phyloP scores from a whole-genome alignment of 2,797 vertebrate genomes.

The Gobio occitaniae region DNA sequence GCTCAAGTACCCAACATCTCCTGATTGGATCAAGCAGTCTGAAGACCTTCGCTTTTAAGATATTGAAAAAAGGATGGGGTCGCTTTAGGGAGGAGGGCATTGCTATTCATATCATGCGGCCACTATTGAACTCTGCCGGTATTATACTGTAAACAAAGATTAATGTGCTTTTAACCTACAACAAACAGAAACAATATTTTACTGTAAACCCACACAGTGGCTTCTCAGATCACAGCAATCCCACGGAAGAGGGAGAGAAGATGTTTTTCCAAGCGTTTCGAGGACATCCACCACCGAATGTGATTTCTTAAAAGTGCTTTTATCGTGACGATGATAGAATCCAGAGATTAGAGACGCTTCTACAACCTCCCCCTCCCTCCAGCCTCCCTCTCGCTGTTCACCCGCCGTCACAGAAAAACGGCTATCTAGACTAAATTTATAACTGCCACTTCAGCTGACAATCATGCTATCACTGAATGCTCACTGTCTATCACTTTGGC shows the following conservation, averaged over 20 bases:
- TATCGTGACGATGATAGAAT: constrained; percentile 74
- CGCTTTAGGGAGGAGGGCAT: constrained; percentile 50
- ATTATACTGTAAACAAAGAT: constrained; percentile 75
- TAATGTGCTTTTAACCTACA: constrained; percentile 70
- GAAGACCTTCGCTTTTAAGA: constrained; percentile 75
- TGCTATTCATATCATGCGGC: constrained; percentile 55
- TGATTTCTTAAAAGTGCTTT: constrained; percentile 73
- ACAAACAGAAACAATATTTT: constrained; percentile 66
- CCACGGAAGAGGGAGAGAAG: constrained; percentile 58
- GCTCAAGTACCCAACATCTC: constrained; percentile 55
- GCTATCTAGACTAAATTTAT: constrained; percentile 81
- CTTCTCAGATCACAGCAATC: constrained; percentile 7
- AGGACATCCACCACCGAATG: constrained; percentile 46
- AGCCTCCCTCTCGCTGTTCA: constrained; percentile 51
- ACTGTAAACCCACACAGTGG: constrained; percentile 47
- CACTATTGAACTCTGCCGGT: constrained; percentile 64
- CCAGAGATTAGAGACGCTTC: constrained; percentile 69
- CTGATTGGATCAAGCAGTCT: constrained; percentile 65
- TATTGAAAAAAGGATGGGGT: constrained; percentile 72
- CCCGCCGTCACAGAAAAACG: constrained; percentile 74
- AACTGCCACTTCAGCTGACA: constrained; percentile 84
- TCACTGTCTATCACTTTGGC: constrained; percentile 78
- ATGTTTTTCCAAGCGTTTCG: constrained; percentile 62
- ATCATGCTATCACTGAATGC: constrained; percentile 80
- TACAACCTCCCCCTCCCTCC: constrained; percentile 35